phyloP scores from a whole-genome alignment of 2,113 vertebrate species.

The Carassius carassius region DNA sequence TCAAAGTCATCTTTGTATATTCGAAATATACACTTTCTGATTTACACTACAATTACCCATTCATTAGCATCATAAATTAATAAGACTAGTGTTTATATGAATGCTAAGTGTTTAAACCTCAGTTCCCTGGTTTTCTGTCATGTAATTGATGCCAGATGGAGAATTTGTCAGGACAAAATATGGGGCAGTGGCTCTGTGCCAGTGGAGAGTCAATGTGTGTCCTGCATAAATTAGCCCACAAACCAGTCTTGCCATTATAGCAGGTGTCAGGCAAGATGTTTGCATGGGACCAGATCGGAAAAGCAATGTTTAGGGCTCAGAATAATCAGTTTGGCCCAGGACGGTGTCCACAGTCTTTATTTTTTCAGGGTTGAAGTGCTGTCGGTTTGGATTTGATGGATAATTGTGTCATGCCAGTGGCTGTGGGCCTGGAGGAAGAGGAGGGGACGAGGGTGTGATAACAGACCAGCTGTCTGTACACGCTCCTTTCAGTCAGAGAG shows the following conservation, averaged over 20 bases:
- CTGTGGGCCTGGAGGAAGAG: neutral
- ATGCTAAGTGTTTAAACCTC: neutral
- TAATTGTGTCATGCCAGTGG: neutral
- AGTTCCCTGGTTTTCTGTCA: slow-evolving; percentile 14
- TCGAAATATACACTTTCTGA: neutral
- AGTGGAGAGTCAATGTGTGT: neutral
- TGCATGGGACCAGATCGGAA: neutral
- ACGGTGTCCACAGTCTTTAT: neutral
- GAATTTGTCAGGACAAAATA: slow-evolving; percentile 30
- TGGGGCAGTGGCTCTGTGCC: slow-evolving; percentile 26
- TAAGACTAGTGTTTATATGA: neutral
- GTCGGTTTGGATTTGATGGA: slow-evolving; percentile 2
- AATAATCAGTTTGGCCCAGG: neutral
- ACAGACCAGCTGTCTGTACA: neutral
- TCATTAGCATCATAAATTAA: neutral
- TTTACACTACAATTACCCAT: neutral
- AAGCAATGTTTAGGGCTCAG: neutral
- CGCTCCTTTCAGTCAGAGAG: neutral
- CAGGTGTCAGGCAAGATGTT: slow-evolving; percentile 22
- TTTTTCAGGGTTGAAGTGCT: slow-evolving; percentile 1
- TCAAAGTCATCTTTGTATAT: neutral
- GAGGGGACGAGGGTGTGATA: neutral
- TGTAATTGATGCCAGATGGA: slow-evolving; percentile 32
- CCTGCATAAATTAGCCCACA: slow-evolving; percentile 15
- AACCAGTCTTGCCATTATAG: neutral